Evolutionary conservation across 2,888 invertebrate genomes (phyloP), one percentile per base, ranked within the genome.

Genomic region (Heliconius erato): DNA sequence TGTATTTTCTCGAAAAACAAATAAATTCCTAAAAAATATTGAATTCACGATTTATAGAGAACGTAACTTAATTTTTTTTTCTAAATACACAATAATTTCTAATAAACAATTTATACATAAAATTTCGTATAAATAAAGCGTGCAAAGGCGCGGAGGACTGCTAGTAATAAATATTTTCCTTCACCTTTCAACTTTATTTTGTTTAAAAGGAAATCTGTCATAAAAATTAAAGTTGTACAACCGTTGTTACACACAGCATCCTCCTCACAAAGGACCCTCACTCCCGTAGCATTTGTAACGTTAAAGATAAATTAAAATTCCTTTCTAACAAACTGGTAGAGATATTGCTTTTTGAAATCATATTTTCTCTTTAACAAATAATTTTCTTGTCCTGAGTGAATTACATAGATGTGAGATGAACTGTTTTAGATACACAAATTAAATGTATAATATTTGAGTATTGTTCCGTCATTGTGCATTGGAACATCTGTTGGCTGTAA

Each of bases 261-360:
- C 72, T 78, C 40, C 74, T 74, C 77, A 78, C 74, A 78, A 83
- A 83, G 80, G 59, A 35, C 78, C 78, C 80, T 80, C 78, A 77
- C 65, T 83, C 68, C 74, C 44, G 74, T 23, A 71, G 78, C 78
- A 80, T 80, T 80, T 68, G 79, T 80, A 77, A 80, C 28, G 80
- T 23, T 16, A 59, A 59, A 65, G 78, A 78, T 83, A 83, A 80
- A 82, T 82, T 82, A 79, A 83, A 79, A 83, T 74, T 59, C 35
- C 35, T 14, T 26, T 12, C n/a, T 35, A 72, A 72, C 76, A 63
- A 59, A 63, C 35, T 76, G 76, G 35, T 26, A 72, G 0, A 32
- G 26, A 72, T 72, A 72, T 44, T 72, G 71, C n/a, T 40, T 71
- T 40, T 71, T 2, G 23, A 23, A 35, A 35, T 69, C 32, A 35